These are phyloP conservation scores for Lepidocyrtinus sp. DNA, from an alignment of 2,888 invertebrate genomes.

Conservation along the genomic window DNA sequence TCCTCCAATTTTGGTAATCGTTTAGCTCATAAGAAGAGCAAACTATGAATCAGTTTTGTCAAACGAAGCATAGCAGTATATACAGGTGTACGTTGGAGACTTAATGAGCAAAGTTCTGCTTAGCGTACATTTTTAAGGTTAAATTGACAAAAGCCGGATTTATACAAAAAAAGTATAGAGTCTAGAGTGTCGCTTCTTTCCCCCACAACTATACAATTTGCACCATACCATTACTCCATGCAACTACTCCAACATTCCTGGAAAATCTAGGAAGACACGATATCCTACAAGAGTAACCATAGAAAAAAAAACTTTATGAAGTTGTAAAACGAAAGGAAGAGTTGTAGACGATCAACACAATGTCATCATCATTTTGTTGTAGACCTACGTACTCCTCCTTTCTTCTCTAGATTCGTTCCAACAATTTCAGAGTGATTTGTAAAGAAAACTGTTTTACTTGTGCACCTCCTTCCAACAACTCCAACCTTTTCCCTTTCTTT, in stretches of 20 bases:
- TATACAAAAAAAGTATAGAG: background rate
- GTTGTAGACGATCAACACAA: conserved; percentile 20
- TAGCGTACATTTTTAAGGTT: background rate
- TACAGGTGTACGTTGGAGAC: background rate
- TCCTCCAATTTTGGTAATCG: conserved; percentile 10
- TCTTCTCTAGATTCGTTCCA: too few relatives aligned
- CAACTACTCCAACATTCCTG: background rate
- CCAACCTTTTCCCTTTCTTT: conserved; percentile 6
- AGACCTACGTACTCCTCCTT: too few relatives aligned
- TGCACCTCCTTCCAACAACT: too few relatives aligned
- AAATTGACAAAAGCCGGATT: background rate
- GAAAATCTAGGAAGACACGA: background rate
- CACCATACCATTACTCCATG: background rate
- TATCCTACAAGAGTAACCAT: background rate
- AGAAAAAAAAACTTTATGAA: background rate
- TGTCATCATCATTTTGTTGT: conserved; percentile 10
- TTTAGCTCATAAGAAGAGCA: conserved; percentile 14
- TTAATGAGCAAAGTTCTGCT: conserved; percentile 7
- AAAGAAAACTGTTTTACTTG: too few relatives aligned
- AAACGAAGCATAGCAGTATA: background rate
- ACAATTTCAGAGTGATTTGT: conserved; percentile 17
- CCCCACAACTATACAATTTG: too few relatives aligned
- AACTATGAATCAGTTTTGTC: conserved; percentile 7
- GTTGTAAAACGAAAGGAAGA: background rate
- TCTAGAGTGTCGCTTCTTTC: background rate